Base-by-base conservation (phyloP, 2,888 invertebrate species). In the Ischnura elegans region DNA sequence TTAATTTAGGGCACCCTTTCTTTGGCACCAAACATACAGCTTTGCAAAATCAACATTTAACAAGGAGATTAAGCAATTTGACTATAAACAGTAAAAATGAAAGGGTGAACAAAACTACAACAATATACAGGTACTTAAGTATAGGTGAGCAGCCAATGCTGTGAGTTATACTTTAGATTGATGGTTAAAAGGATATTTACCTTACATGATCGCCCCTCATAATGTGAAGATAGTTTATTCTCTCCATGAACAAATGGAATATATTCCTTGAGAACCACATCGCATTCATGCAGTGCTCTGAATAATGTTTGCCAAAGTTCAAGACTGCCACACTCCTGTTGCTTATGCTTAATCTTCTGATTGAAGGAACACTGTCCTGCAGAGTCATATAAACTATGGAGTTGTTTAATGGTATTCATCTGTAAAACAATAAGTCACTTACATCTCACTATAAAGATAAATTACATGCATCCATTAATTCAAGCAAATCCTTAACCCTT, bases 331-430 rank as follows among this genome's bases (percentile, higher is more conserved):
- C 29, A 76, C 16, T 76, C 36, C 10, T 36, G 76, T 2, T 13
- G 76, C 36, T 36, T 76, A 76, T 76, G 76, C 25, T 36, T 36
- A 1, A 76, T 76, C 76, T 76, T 76, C 16, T 76, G 36, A 76
- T 76, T 76, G 16, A 76, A 76, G 2, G 76, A 76, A 76, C 25
- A 76, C 36, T 76, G 76, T 13, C 36, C 76, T 36, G 76, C 29
- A 36, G 76, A 76, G n/a, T 76, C 76, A 76, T 76, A 76, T 36
- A 76, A 36, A 76, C 76, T 76, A 36, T 76, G 76, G 13, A 76
- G 76, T 36, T 76, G 76, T 13, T 13, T 76, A 13, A 76, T 36
- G 10, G 36, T 36, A 76, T 76, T 76, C 76, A 76, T 76, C 76
- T 76, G 76, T 36, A 76, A 76, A 10, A 16, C 29, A 16, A 76